Evolutionary conservation across 1,140 invertebrate genomes (phyloP), one percentile per base, ranked within the genome.

Genomic region (Chironomus tepperi): DNA sequence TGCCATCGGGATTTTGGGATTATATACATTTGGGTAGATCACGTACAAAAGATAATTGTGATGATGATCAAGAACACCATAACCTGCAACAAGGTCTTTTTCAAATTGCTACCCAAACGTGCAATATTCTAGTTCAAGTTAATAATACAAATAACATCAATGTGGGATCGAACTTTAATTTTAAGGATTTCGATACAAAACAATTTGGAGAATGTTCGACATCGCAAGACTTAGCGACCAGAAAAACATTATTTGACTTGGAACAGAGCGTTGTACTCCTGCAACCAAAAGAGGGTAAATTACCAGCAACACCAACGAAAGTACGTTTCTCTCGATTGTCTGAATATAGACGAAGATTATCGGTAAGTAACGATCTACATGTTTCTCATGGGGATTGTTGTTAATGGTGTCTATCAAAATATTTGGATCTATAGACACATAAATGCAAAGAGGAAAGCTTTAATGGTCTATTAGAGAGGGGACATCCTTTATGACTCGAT

Each of bases 111-210:
- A 89, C 88, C 0, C 89, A 90, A 79, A 89, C 89, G 75, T 90
- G 89, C 77, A 89, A 88, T 78, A 88, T 90, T 76, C 83, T 90
- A 43, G 88, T 90, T 21, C 89, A 90, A 85, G 88, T 90, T 47
- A 90, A 90, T 79, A 90, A 90, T 77, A 90, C 88, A 67, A 89
- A 90, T 81, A 90, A 90, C 78, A 88, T 90, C 57, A 89, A 87
- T 77, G 87, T 88, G 79, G 88, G 88, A 42, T 83, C 85, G 24
- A 89, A 87, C 78, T 85, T 89, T 75, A 85, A 88, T 75, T 88
- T 87, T 77, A 85, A 85, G 7, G 82, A 83, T 77, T 75, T 67
- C 42, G 12, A 34, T 84, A 84, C 70, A 84, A 85, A 57, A 81
- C 80, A 8, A 81, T 82, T 12, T 82, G 81, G 81, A 81, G 81